Evolutionary conservation across 1,140 invertebrate species (phyloP).

Genomic region (Hypsibius dujardini): DNA sequence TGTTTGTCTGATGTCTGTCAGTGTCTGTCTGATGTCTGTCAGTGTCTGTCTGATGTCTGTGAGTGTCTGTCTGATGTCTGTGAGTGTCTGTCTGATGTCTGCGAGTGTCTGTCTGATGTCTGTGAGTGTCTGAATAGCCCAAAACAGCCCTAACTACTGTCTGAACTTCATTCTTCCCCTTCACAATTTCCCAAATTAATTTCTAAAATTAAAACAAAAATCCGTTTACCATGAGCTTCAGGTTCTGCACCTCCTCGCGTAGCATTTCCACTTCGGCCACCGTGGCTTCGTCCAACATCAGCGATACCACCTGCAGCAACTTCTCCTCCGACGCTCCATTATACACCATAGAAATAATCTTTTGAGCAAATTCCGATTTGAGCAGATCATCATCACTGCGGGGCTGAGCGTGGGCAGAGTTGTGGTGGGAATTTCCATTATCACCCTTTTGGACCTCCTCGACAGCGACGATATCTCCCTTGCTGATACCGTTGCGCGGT

Average conservation of each 20-base stretch:
- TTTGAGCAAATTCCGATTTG: neutral
- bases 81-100: no score
- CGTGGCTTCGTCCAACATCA: constrained; percentile 1
- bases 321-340: neutral
- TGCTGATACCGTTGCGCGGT: neutral
- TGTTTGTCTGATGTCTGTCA: no score
- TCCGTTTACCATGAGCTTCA: neutral
- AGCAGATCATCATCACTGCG: constrained; percentile 3
- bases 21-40: neutral
- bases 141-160: no score
- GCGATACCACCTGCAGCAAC: neutral
- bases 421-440: neutral
- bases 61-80: no score
- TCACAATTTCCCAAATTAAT: neutral
- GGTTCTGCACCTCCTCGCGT: constrained; percentile 11
- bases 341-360: constrained; percentile 2
- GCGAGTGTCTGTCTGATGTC: neutral
- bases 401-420: neutral
- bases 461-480: neutral
- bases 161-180: no score
- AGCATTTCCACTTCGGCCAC: constrained; percentile 10
- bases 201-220: neutral
- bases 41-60: no score
- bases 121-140: neutral
- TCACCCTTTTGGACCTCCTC: neutral